phyloP scores from a whole-genome alignment of 2,113 vertebrate species.

The Tauraco erythrolophus region DNA sequence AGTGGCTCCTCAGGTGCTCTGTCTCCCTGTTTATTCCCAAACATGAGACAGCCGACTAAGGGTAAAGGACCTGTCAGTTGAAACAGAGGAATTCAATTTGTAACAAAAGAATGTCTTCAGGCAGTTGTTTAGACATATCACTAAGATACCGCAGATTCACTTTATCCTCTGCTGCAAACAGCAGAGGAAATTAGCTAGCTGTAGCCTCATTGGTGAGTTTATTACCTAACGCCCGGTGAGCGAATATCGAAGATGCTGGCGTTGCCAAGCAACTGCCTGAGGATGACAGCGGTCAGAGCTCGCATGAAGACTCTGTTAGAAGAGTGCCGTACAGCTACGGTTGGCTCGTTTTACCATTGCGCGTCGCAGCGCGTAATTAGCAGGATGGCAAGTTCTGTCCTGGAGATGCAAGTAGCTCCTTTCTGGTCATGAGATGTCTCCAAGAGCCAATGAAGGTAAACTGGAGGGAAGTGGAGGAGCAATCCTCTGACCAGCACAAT shows the following conservation, averaged over 20 bases:
- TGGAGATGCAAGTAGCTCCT: neutral
- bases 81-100: constrained; percentile 51
- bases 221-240: constrained; percentile 42
- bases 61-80: constrained; percentile 15
- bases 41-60: neutral
- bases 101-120: constrained; percentile 50
- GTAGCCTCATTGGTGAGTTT: constrained; percentile 63
- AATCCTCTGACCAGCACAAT: neutral
- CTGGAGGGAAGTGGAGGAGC: neutral
- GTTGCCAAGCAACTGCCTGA: constrained; percentile 77
- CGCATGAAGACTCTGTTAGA: neutral
- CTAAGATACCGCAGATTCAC: constrained; percentile 22
- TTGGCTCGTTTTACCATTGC: neutral
- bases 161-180: constrained; percentile 45
- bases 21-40: constrained; percentile 2
- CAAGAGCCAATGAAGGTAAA: neutral
- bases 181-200: constrained; percentile 70
- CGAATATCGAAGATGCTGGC: constrained; percentile 38
- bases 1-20: constrained; percentile 1
- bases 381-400: neutral
- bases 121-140: constrained; percentile 59
- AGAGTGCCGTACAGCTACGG: neutral
- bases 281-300: neutral
- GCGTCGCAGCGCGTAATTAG: neutral
- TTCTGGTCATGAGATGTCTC: neutral